These are phyloP conservation scores for Hemaris fuciformis DNA, from an alignment of 2,888 invertebrate species.

Conservation along the genomic window DNA sequence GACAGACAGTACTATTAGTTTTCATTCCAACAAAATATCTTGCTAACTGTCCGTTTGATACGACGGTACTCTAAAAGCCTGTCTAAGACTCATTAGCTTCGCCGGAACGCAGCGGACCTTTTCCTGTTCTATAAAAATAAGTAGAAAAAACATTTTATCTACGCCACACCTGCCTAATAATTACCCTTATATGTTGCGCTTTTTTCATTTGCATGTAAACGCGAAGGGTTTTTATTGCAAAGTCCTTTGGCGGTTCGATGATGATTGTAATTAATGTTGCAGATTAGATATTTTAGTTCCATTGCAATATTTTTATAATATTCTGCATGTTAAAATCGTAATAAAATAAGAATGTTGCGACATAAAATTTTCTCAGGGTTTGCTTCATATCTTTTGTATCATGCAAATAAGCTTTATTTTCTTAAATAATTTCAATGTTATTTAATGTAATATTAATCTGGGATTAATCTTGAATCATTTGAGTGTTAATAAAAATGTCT, in stretches of 20 bases:
- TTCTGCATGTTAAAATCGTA: background rate
- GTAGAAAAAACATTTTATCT: constrained; percentile 18
- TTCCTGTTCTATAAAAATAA: constrained; percentile 17
- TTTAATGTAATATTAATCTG: background rate
- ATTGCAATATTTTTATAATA: background rate
- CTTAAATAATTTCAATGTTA: too few relatives aligned
- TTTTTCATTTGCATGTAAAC: constrained; percentile 17
- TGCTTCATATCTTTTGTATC: background rate
- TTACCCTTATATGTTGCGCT: background rate
- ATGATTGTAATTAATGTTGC: constrained; percentile 9
- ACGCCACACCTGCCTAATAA: constrained; percentile 20
- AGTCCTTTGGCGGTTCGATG: constrained; percentile 2
- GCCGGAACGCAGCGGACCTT: constrained; percentile 15
- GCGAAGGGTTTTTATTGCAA: background rate
- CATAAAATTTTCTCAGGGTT: background rate
- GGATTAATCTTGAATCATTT: background rate
- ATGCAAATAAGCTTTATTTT: background rate
- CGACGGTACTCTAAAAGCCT: constrained; percentile 4
- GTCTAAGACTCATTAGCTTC: constrained; percentile 2
- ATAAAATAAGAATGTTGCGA: background rate
- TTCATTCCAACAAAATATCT: constrained; percentile 2
- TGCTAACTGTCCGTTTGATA: background rate
- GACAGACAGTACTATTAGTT: background rate
- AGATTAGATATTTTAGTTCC: constrained; percentile 3
- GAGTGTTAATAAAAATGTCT: background rate